Evolutionary conservation across 2,113 vertebrate genomes (phyloP).

Genomic region (Barbus barbus): DNA sequence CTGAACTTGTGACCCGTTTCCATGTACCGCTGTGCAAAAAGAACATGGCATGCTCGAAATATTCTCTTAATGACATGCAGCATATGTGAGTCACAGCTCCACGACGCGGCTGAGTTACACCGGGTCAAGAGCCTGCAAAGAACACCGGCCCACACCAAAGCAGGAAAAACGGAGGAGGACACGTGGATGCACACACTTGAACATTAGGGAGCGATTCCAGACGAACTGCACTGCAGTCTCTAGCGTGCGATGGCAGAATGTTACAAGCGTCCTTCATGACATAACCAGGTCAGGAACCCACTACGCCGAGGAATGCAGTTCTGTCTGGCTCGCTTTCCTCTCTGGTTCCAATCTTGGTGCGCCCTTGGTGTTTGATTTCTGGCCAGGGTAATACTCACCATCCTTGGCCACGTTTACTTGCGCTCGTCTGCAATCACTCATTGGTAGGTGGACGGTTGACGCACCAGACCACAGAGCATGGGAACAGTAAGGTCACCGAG

Average conservation of each 20-base stretch:
- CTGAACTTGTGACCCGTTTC: slow-evolving; percentile 42
- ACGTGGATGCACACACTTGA: neutral
- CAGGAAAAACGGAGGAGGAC: neutral
- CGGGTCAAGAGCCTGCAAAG: slow-evolving; percentile 38
- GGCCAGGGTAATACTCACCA: slow-evolving; percentile 35
- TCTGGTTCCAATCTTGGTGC: slow-evolving; percentile 37
- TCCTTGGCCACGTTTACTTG: slow-evolving; percentile 17
- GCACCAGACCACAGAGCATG: slow-evolving; percentile 20
- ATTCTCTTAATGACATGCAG: slow-evolving; percentile 42
- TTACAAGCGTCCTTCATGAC: slow-evolving; percentile 9
- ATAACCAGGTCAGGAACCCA: slow-evolving; percentile 45
- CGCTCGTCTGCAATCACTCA: slow-evolving; percentile 28
- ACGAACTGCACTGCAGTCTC: neutral
- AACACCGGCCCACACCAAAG: slow-evolving; percentile 21
- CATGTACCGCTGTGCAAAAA: slow-evolving; percentile 1
- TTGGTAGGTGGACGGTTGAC: slow-evolving; percentile 11
- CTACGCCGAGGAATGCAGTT: slow-evolving; percentile 25
- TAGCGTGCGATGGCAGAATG: neutral
- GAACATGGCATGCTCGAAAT: slow-evolving; percentile 42
- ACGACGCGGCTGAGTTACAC: slow-evolving; percentile 30
- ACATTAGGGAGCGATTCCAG: slow-evolving; percentile 7
- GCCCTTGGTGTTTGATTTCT: slow-evolving; percentile 47
- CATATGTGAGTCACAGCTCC: slow-evolving; percentile 47
- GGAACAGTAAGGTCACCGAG: slow-evolving; percentile 45
- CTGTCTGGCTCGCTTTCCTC: slow-evolving; percentile 31